Evolutionary conservation across 2,888 invertebrate genomes (phyloP).

Genomic region (Scrobipalpa costella): DNA sequence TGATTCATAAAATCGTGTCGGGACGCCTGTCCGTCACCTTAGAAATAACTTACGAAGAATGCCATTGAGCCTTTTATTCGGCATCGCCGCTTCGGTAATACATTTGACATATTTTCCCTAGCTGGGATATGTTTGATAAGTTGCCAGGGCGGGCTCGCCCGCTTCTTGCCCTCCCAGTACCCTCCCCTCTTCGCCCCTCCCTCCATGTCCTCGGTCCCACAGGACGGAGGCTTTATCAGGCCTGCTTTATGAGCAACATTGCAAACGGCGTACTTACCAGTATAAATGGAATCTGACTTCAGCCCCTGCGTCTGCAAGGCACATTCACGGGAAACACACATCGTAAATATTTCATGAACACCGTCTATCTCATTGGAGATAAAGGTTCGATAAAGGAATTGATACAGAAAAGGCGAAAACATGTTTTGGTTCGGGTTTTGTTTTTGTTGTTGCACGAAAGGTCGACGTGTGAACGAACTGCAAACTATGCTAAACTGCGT

Average conservation of each 20-base stretch:
- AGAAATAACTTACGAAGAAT: slow-evolving; percentile 16
- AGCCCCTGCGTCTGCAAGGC: slow-evolving; percentile 41
- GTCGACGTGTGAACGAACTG: slow-evolving; percentile 21
- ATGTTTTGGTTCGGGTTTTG: slow-evolving; percentile 22
- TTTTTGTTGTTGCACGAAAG: slow-evolving; percentile 21
- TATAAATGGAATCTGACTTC: slow-evolving; percentile 60
- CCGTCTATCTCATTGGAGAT: slow-evolving; percentile 22
- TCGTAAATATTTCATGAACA: slow-evolving; percentile 54
- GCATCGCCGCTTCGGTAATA: slow-evolving; percentile 6
- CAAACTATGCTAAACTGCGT: slow-evolving; percentile 19
- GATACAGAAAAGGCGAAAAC: slow-evolving; percentile 19
- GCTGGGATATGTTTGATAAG: slow-evolving; percentile 31
- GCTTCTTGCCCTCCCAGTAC: slow-evolving; percentile 21
- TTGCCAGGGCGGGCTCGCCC: slow-evolving; percentile 33
- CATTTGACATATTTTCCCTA: slow-evolving; percentile 24
- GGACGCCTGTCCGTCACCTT: slow-evolving; percentile 12
- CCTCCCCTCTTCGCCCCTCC: slow-evolving; percentile 30
- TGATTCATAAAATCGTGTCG: slow-evolving; percentile 1
- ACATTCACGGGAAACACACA: slow-evolving; percentile 45
- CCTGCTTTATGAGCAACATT: slow-evolving; percentile 61
- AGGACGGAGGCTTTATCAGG: slow-evolving; percentile 57
- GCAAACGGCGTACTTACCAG: slow-evolving; percentile 47
- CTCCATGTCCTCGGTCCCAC: slow-evolving; percentile 44
- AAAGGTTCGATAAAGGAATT: slow-evolving; percentile 25
- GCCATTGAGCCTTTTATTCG: slow-evolving; percentile 21